These are phyloP conservation scores for Rhagonycha fulva DNA, from an alignment of 2,888 invertebrate genomes.

Conservation along the genomic window DNA sequence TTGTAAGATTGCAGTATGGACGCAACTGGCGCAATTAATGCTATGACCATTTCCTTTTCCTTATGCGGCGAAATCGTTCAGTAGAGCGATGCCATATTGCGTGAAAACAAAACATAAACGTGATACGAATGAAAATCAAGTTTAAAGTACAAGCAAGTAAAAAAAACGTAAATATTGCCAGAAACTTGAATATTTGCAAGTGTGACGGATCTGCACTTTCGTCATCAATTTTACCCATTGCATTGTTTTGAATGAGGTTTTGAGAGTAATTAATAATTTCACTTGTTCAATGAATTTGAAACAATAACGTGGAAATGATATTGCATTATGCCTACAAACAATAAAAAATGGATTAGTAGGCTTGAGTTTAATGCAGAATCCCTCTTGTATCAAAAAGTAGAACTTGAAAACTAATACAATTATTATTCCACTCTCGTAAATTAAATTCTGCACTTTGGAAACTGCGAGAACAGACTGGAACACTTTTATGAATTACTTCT, in stretches of 20 bases:
- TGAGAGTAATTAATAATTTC: not conserved
- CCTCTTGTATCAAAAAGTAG: not conserved
- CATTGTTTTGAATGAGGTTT: not conserved
- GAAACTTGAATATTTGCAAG: not conserved
- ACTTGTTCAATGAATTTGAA: not conserved
- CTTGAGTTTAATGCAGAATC: not conserved
- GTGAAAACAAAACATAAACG: slow-evolving; percentile 3
- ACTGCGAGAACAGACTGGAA: not conserved
- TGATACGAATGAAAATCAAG: not conserved
- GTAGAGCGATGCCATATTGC: slow-evolving; percentile 9
- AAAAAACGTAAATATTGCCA: not conserved
- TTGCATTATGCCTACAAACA: not conserved
- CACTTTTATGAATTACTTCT: not conserved
- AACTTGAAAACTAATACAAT: not conserved
- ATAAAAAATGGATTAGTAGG: not conserved
- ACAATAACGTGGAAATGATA: not conserved
- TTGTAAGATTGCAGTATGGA: not conserved
- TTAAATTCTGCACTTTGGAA: not conserved
- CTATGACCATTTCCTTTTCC: slow-evolving; percentile 10
- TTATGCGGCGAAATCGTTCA: slow-evolving; percentile 13
- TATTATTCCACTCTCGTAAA: not conserved
- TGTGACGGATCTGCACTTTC: not conserved
- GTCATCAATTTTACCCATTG: not conserved
- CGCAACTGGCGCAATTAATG: not conserved
- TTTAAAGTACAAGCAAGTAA: not conserved